These are phyloP conservation scores for Solea solea DNA, from an alignment of 2,113 vertebrate genomes.

Conservation along the genomic window DNA sequence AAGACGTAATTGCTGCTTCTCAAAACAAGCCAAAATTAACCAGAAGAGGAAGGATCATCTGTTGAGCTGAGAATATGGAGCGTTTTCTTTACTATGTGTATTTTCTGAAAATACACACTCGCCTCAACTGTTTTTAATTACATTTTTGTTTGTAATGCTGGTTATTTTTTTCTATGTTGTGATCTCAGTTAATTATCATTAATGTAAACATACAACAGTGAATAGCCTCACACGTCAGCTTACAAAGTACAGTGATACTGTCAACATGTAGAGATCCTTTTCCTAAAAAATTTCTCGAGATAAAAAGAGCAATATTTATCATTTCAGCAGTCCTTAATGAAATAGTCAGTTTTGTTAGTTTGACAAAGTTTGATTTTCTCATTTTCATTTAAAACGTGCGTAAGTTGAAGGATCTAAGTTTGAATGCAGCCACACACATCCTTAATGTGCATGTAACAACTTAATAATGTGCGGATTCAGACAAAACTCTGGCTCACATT, in stretches of 20 bases:
- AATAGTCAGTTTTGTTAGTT: background rate
- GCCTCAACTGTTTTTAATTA: conserved; percentile 49
- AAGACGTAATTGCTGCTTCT: conserved; percentile 75
- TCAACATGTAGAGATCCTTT: background rate
- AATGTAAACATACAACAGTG: too few relatives aligned
- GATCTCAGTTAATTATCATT: too few relatives aligned
- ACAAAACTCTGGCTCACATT: too few relatives aligned
- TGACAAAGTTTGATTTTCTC: background rate
- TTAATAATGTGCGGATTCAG: background rate
- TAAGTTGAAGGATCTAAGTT: background rate
- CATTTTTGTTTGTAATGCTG: conserved; percentile 14
- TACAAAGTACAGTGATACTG: background rate
- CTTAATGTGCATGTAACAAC: background rate
- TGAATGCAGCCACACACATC: background rate
- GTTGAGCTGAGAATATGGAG: conserved; percentile 55
- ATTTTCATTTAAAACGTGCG: too few relatives aligned
- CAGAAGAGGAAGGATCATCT: conserved; percentile 67
- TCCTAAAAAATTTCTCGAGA: background rate
- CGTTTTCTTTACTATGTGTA: conserved; percentile 38
- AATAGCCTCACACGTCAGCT: background rate
- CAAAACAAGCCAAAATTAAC: conserved; percentile 77
- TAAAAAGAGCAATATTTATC: background rate
- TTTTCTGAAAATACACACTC: conserved; percentile 31
- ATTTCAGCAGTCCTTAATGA: background rate
- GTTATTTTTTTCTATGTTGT: too few relatives aligned